Base-by-base conservation (phyloP, 2,797 vertebrate species). In the Hydrolagus colliei region DNA sequence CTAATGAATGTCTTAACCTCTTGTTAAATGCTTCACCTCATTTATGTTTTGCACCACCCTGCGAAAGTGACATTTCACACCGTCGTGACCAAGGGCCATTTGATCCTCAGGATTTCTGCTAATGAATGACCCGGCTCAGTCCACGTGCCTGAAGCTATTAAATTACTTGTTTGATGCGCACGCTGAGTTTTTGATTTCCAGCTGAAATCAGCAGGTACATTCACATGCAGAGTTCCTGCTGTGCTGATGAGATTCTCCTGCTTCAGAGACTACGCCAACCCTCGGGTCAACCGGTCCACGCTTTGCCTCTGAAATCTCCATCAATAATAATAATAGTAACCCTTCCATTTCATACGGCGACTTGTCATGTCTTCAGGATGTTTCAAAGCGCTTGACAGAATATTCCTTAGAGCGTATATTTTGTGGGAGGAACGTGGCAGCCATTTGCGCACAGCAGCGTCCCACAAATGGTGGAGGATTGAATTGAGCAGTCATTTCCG, bases 131-230 rank as follows among this genome's bases (percentile, higher is more conserved):
- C 79, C 20, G 14, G 20, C 65, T 68, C 63, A 63, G n/a, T 71
- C 71, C 62, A 35, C 9, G 18, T 35, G 79, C 65, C 27, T 4
- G 16, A 22, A 41, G 79, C 79, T 71, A 84, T 84, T 84, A 32
- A 84, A 84, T 41, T 84, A 65, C 79, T 52, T 41, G 65, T 84
- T 65, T 41, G 62, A 63, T 41, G 79, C 11, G 18, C 4, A 4
- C 62, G 71, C 52, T 52, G 79, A 67, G 18, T 63, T 63, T 35
- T 41, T 52, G 79, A 71, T 35, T 41, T 84, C 79, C 65, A 84
- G 79, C 79, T 84, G 79, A 84, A 84, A 84, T 84, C 79, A 84
- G 79, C 79, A 71, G 79, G 79, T 27, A 71, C 63, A 65, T 68
- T 84, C 65, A 71, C 79, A 67, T 71, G 67, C 27, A 52, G 79